Conservation (phyloP, 2,797 vertebrate species). For the Gastrophryne carolinensis region DNA sequence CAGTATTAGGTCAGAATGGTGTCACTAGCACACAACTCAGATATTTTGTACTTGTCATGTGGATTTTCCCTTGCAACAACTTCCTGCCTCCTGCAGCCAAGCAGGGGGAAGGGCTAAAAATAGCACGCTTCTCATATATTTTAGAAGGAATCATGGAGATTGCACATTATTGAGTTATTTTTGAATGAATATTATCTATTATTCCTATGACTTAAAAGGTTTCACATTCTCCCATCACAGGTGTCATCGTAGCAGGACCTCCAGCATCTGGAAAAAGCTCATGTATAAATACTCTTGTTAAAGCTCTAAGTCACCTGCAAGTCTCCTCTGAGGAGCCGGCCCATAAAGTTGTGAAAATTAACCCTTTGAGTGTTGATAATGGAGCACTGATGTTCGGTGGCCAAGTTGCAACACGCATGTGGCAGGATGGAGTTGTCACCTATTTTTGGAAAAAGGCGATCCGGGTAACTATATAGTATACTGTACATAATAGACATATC, state of each 20-base stretch:
- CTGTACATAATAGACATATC: too few relatives aligned
- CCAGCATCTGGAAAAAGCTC: conserved; percentile 50
- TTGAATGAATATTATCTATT: neutral
- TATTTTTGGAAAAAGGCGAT: conserved; percentile 48
- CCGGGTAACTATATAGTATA: conserved; percentile 36
- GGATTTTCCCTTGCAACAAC: too few relatives aligned
- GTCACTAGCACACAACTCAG: too few relatives aligned
- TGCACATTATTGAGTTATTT: too few relatives aligned
- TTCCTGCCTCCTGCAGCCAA: too few relatives aligned
- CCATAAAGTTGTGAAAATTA: conserved; percentile 50
- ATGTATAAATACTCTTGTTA: conserved; percentile 39
- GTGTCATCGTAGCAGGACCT: conserved; percentile 50
- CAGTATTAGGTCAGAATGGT: too few relatives aligned
- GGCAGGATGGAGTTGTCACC: conserved; percentile 48
- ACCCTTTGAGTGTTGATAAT: conserved; percentile 43
- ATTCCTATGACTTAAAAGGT: neutral
- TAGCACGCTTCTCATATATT: too few relatives aligned
- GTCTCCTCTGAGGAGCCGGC: neutral
- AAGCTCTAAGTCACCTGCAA: conserved; percentile 41
- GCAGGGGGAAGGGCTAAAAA: too few relatives aligned
- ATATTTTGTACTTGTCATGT: too few relatives aligned
- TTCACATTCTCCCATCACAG: conserved; percentile 2
- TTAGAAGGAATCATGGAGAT: too few relatives aligned
- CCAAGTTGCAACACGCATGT: conserved; percentile 13
- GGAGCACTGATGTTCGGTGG: conserved; percentile 42